A percentile compares a stretch with the other conserved stretches of the same genome.
These are phyloP conservation scores for Tetrapedia diversipes DNA, from an alignment of 2,888 invertebrate genomes.

Conservation along the genomic window DNA sequence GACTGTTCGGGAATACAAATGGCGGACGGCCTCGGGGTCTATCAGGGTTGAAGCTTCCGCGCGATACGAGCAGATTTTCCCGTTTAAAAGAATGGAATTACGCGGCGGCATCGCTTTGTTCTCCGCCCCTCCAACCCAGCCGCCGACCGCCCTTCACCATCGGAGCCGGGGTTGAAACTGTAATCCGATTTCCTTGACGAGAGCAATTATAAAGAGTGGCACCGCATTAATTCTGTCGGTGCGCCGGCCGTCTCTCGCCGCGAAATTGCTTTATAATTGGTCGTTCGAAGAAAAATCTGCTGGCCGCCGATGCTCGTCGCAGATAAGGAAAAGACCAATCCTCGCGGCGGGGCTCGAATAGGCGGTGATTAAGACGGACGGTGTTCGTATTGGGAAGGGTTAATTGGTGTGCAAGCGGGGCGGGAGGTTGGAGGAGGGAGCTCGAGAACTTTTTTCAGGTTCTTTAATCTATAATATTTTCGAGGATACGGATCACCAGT, in stretches of 20 bases:
- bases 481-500: too few relatives aligned
- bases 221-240: slow-evolving; percentile 38
- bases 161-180: slow-evolving; percentile 44
- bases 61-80: slow-evolving; percentile 47
- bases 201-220: slow-evolving; percentile 52
- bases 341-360: too few relatives aligned
- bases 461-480: too few relatives aligned
- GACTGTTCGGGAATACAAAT: slow-evolving; percentile 48
- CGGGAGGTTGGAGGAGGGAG: too few relatives aligned
- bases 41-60: slow-evolving; percentile 22
- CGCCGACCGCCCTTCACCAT: neutral
- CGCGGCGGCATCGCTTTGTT: slow-evolving; percentile 32
- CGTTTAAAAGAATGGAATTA: slow-evolving; percentile 57
- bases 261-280: slow-evolving; percentile 53
- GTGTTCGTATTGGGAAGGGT: too few relatives aligned
- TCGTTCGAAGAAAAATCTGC: slow-evolving; percentile 35
- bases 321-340: neutral
- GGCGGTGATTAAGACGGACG: too few relatives aligned
- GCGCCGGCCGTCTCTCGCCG: slow-evolving; percentile 22
- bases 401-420: too few relatives aligned
- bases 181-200: slow-evolving; percentile 48
- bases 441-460: too few relatives aligned
- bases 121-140: neutral
- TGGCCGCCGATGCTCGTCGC: neutral
- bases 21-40: slow-evolving; percentile 17